Conservation (phyloP, 2,113 vertebrate genomes). For the Eudyptes chrysolophus region DNA sequence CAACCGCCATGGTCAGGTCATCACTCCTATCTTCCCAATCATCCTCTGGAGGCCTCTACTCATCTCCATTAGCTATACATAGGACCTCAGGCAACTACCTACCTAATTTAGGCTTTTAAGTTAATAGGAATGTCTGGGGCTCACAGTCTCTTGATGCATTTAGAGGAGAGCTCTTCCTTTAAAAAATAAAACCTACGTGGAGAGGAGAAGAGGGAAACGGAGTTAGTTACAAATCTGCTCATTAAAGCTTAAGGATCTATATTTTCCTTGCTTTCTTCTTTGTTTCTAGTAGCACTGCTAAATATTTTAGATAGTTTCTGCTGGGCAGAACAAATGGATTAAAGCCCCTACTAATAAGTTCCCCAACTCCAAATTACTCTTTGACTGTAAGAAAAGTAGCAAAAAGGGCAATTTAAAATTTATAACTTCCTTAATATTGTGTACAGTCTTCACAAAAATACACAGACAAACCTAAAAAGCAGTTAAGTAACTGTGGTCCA, state of each 20-base stretch:
- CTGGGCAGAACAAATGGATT: conserved; percentile 26
- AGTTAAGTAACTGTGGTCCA: background rate
- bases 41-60: background rate
- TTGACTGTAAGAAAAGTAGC: background rate
- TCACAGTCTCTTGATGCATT: background rate
- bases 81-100: background rate
- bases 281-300: background rate
- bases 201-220: background rate
- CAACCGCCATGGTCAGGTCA: background rate
- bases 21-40: background rate
- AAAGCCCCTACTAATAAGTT: background rate
- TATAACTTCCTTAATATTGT: background rate
- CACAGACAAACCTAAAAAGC: background rate
- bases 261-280: background rate
- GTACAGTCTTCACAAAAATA: background rate
- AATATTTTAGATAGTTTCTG: conserved; percentile 24
- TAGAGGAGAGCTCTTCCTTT: background rate
- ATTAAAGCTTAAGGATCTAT: background rate
- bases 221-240: background rate
- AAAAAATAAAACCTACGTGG: background rate
- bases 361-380: background rate
- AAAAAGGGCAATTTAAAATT: conserved; percentile 28
- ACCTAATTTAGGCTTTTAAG: background rate
- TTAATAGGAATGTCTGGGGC: background rate
- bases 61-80: background rate